Evolutionary conservation across 2,797 vertebrate species (phyloP).

Genomic region (Vireo griseus): DNA sequence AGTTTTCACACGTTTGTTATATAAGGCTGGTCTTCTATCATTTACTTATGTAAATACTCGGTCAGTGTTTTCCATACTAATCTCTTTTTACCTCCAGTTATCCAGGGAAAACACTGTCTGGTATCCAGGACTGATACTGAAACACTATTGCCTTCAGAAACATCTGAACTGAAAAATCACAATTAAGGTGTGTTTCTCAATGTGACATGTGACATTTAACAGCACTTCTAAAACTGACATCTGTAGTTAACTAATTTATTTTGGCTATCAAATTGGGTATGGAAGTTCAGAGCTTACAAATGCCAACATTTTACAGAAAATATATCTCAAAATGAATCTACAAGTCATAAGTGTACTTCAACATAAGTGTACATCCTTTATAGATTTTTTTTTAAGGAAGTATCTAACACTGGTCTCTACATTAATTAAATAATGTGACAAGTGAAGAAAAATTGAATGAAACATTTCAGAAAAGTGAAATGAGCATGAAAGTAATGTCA

Average conservation of each 20-base stretch:
- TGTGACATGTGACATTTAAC: background rate
- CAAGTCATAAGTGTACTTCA: background rate
- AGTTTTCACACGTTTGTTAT: conserved; percentile 79
- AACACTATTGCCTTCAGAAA: conserved; percentile 14
- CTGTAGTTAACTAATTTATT: conserved; percentile 4
- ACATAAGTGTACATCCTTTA: background rate
- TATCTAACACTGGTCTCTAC: background rate
- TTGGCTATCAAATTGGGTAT: conserved; percentile 12
- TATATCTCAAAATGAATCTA: background rate
- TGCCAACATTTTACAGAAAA: background rate
- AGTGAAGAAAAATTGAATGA: background rate
- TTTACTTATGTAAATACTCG: conserved; percentile 80
- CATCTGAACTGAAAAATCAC: conserved; percentile 10
- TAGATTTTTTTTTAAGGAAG: background rate
- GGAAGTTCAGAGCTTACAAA: background rate
- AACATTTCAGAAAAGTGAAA: conserved; percentile 37
- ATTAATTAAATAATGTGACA: background rate
- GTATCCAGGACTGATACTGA: conserved; percentile 5
- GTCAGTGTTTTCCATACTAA: conserved; percentile 62
- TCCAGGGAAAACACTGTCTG: background rate
- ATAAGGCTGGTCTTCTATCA: conserved; percentile 70
- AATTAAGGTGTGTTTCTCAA: conserved; percentile 16
- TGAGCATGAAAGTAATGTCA: conserved; percentile 14
- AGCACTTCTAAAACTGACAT: background rate
- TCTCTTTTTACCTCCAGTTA: conserved; percentile 25